Conservation (phyloP, 1,140 invertebrate species). For the Drosophila seguyi region DNA sequence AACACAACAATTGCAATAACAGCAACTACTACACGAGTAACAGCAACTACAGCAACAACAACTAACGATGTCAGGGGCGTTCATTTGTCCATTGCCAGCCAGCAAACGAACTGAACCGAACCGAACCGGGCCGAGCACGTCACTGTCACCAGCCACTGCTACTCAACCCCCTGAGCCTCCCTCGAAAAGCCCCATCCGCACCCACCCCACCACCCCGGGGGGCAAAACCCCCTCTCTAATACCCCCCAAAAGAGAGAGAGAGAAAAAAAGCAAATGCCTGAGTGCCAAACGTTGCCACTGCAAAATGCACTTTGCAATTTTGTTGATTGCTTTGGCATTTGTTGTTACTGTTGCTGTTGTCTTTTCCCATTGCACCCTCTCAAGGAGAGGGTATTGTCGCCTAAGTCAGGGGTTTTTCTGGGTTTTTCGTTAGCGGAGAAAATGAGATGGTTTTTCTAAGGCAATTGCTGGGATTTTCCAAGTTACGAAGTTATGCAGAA, state of each 20-base stretch:
- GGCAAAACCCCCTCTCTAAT: slow-evolving; percentile 1
- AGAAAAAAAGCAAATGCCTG: slow-evolving; percentile 16
- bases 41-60: slow-evolving; percentile 20
- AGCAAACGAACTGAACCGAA: slow-evolving; percentile 61
- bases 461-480: neutral
- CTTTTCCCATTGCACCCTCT: slow-evolving; percentile 9
- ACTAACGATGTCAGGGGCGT: slow-evolving; percentile 81
- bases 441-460: neutral
- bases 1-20: slow-evolving; percentile 31
- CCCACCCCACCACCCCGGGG: neutral
- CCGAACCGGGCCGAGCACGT: slow-evolving; percentile 78
- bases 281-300: slow-evolving; percentile 78
- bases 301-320: slow-evolving; percentile 83
- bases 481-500: neutral
- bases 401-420: neutral
- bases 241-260: slow-evolving; percentile 6
- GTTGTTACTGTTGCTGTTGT: slow-evolving; percentile 59
- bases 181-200: slow-evolving; percentile 1
- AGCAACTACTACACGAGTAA: slow-evolving; percentile 18
- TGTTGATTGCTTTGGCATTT: slow-evolving; percentile 81
- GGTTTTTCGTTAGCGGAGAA: neutral
- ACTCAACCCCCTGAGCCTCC: slow-evolving; percentile 23
- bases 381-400: slow-evolving; percentile 7
- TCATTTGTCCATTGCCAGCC: slow-evolving; percentile 81
- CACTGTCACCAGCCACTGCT: slow-evolving; percentile 70